Evolutionary conservation across 2,888 invertebrate genomes (phyloP).

Genomic region (Actias luna): DNA sequence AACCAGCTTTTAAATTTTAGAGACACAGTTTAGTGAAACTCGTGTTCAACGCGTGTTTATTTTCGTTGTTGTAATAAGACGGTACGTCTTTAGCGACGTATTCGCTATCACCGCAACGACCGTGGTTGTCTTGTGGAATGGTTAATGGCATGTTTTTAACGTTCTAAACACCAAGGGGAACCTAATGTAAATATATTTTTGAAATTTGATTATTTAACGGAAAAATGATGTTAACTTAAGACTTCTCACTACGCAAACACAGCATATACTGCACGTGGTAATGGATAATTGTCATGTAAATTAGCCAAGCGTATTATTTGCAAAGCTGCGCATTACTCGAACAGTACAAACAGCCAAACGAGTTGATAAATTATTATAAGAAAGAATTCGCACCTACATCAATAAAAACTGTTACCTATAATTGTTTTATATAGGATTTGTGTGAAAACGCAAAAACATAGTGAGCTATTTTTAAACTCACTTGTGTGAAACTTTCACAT

Average conservation of each 20-base stretch:
- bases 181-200: too few relatives aligned
- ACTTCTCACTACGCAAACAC: neutral
- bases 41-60: too few relatives aligned
- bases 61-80: too few relatives aligned
- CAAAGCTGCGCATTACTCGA: neutral
- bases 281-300: neutral
- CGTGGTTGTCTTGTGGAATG: too few relatives aligned
- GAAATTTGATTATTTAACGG: too few relatives aligned
- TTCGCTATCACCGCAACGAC: too few relatives aligned
- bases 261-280: neutral
- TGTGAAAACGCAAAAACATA: conserved; percentile 76
- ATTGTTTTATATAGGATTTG: conserved; percentile 39
- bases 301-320: neutral
- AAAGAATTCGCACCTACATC: neutral
- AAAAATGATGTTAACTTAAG: too few relatives aligned
- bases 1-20: too few relatives aligned
- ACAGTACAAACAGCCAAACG: neutral
- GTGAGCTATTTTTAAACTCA: conserved; percentile 39
- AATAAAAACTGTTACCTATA: neutral
- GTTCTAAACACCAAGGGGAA: too few relatives aligned
- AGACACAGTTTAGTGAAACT: too few relatives aligned
- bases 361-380: neutral
- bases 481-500: conserved; percentile 70
- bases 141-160: too few relatives aligned
- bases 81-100: too few relatives aligned